These are phyloP conservation scores for Lepus oiostolus DNA, from an alignment of 2,797 vertebrate genomes.

Conservation along the genomic window DNA sequence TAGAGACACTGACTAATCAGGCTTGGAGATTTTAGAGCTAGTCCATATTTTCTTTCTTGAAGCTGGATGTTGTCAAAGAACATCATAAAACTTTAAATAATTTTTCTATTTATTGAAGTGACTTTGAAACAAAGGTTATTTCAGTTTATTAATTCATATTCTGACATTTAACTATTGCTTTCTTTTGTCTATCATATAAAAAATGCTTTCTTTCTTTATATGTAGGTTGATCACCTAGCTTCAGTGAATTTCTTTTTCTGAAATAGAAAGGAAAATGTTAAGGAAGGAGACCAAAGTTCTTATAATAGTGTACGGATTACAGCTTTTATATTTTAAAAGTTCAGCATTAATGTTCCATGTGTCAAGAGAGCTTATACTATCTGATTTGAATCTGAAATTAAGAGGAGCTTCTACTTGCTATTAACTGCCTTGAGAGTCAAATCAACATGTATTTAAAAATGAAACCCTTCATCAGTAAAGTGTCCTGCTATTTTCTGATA, in stretches of 20 bases:
- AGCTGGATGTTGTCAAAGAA: slow-evolving; percentile 55
- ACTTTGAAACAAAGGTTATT: slow-evolving; percentile 35
- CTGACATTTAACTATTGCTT: slow-evolving; percentile 9
- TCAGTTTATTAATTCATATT: slow-evolving; percentile 6
- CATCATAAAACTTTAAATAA: neutral
- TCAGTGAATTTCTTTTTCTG: slow-evolving; percentile 43
- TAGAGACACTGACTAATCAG: too few species aligned
- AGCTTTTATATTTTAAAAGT: slow-evolving; percentile 48
- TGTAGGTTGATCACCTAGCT: neutral
- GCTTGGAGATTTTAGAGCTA: slow-evolving; percentile 18
- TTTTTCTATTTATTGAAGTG: neutral
- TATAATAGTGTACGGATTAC: neutral
- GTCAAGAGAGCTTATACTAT: neutral
- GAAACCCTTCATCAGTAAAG: neutral
- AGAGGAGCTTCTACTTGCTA: neutral
- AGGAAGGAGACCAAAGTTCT: slow-evolving; percentile 52
- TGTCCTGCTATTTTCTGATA: neutral
- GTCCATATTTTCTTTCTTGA: slow-evolving; percentile 51
- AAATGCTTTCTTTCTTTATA: neutral
- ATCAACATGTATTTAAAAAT: slow-evolving; percentile 13
- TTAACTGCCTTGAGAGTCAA: slow-evolving; percentile 14
- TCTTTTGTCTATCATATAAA: neutral
- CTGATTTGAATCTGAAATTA: slow-evolving; percentile 24
- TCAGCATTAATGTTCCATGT: slow-evolving; percentile 12
- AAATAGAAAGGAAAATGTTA: slow-evolving; percentile 45